Evolutionary conservation across 2,888 invertebrate genomes (phyloP).

Genomic region (Drosophila gaucha): DNA sequence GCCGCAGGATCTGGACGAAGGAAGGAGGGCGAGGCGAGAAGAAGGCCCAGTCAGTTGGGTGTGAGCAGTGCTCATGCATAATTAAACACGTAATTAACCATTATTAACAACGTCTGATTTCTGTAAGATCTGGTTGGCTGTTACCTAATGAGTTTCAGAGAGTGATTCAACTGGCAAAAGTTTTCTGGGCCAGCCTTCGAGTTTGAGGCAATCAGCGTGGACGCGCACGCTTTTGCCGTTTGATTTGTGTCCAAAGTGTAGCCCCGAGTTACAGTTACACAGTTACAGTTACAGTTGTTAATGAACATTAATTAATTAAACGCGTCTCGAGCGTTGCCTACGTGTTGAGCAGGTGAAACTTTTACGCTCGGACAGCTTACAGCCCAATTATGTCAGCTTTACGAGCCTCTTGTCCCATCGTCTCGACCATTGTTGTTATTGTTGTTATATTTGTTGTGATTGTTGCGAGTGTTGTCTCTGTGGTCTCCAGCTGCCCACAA

Average conservation of each 20-base stretch:
- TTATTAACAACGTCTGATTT: conserved; percentile 79
- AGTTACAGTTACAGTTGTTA: conserved; percentile 47
- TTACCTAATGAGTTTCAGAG: conserved; percentile 69
- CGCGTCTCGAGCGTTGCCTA: conserved; percentile 31
- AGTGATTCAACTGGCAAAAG: conserved; percentile 59
- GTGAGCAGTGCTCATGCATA: conserved; percentile 67
- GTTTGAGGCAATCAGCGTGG: conserved; percentile 57
- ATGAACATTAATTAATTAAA: conserved; percentile 76
- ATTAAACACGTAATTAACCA: conserved; percentile 80
- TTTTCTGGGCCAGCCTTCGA: conserved; percentile 5
- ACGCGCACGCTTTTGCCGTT: conserved; percentile 37
- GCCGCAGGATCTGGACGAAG: conserved; percentile 21
- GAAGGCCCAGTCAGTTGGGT: conserved; percentile 11
- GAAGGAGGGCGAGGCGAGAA: not conserved
- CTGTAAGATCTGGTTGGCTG: conserved; percentile 52
- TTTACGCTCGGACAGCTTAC: conserved; percentile 44
- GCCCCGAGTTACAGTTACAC: conserved; percentile 18
- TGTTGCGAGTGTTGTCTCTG: conserved; percentile 13
- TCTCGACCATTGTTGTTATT: conserved; percentile 4
- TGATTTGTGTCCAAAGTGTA: conserved; percentile 64
- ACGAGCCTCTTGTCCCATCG: not conserved
- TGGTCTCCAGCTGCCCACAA: conserved; percentile 20
- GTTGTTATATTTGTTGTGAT: conserved; percentile 10
- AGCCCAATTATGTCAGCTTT: conserved; percentile 63
- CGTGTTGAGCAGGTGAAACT: conserved; percentile 56